Evolutionary conservation across 2,888 invertebrate genomes (phyloP).

Genomic region (Parnassius glacialis): DNA sequence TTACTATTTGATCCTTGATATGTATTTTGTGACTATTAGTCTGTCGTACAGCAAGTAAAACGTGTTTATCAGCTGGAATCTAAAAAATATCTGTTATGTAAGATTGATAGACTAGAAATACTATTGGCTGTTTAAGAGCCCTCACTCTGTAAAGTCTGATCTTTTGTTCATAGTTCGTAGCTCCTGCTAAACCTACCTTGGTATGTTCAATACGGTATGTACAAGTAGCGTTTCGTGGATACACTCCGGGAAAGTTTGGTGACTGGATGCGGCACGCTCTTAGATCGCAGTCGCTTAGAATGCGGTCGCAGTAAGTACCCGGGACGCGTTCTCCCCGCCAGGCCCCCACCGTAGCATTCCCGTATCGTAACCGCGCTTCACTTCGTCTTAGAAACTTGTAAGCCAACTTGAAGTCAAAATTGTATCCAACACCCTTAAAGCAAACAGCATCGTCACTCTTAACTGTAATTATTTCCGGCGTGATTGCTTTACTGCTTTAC

Average conservation of each 20-base stretch:
- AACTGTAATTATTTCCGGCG: constrained; percentile 27
- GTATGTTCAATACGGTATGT: constrained; percentile 86
- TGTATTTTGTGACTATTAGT: constrained; percentile 89
- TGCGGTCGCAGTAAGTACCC: constrained; percentile 90
- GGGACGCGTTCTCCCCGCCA: constrained; percentile 88
- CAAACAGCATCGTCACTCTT: constrained; percentile 43
- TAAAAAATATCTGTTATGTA: constrained; percentile 37
- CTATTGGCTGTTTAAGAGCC: constrained; percentile 12
- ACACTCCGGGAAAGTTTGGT: constrained; percentile 94
- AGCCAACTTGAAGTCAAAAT: constrained; percentile 91
- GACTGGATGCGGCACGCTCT: constrained; percentile 88
- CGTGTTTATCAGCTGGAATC: constrained; percentile 86
- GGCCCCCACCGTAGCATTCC: constrained; percentile 85
- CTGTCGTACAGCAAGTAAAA: constrained; percentile 87
- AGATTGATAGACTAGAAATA: neutral
- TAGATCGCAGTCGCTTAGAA: constrained; percentile 88
- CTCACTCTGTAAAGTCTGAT: constrained; percentile 17
- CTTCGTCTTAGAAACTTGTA: constrained; percentile 90
- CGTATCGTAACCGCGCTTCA: constrained; percentile 89
- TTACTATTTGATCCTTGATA: constrained; percentile 88
- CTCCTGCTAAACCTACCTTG: constrained; percentile 54
- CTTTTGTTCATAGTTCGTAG: constrained; percentile 10
- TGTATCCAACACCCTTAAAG: constrained; percentile 86
- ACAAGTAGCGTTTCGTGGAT: constrained; percentile 92
- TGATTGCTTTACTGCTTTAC: constrained; percentile 13